These are phyloP conservation scores for Prunella strophiata DNA, from an alignment of 2,797 vertebrate species.

Conservation along the genomic window DNA sequence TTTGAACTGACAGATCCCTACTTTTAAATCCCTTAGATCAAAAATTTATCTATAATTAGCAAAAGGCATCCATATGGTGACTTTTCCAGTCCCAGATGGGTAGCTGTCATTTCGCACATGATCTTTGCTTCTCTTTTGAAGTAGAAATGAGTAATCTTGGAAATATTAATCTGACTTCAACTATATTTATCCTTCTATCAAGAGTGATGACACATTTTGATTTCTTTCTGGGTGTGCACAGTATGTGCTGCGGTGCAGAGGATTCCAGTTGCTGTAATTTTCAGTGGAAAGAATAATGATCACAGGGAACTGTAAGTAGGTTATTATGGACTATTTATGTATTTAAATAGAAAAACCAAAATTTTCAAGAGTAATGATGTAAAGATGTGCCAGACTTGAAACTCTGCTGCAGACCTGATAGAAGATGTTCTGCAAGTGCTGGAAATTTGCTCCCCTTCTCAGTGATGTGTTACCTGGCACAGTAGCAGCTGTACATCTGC, in stretches of 20 bases:
- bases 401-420: neutral
- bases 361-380: neutral
- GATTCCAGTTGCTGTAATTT: constrained; percentile 47
- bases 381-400: neutral
- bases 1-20: constrained; percentile 38
- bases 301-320: constrained; percentile 18
- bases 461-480: neutral
- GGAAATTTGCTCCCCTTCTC: neutral
- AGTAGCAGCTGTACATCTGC: neutral
- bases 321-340: constrained; percentile 1
- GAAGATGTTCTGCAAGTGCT: neutral
- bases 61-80: constrained; percentile 76
- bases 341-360: neutral
- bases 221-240: constrained; percentile 49
- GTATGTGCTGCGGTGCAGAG: neutral
- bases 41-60: constrained; percentile 78
- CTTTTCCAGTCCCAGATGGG: constrained; percentile 79
- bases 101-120: constrained; percentile 76
- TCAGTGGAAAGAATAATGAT: constrained; percentile 37
- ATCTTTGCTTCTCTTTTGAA: constrained; percentile 79
- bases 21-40: constrained; percentile 52
- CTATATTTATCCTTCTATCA: constrained; percentile 78
- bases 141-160: constrained; percentile 79
- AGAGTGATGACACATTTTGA: constrained; percentile 62
- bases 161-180: constrained; percentile 77